Conservation (phyloP, 2,888 invertebrate genomes). For the Tenthredo amoena region DNA sequence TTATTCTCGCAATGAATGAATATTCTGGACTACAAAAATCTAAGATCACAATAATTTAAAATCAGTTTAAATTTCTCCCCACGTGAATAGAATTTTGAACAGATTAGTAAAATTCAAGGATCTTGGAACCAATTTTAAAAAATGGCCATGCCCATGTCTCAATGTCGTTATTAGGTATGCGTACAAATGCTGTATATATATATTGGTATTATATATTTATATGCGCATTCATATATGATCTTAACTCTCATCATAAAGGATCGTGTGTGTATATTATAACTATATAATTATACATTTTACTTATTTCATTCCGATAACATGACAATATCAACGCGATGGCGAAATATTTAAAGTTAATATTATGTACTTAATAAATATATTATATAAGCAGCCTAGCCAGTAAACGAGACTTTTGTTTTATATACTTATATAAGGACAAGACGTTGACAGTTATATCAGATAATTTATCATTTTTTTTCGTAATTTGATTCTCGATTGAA, state of each 20-base stretch:
- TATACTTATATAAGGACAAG: conserved; percentile 40
- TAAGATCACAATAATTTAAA: conserved; percentile 45
- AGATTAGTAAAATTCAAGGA: not conserved
- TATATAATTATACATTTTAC: conserved; percentile 36
- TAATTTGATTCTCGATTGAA: conserved; percentile 48
- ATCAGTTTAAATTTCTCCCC: conserved; percentile 47
- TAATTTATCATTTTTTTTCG: conserved; percentile 35
- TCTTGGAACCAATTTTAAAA: not conserved
- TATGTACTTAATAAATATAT: conserved; percentile 41
- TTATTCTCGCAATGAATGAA: conserved; percentile 28
- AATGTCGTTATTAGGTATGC: not conserved
- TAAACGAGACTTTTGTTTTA: conserved; percentile 47
- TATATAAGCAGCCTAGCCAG: conserved; percentile 49
- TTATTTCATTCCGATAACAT: conserved; percentile 25
- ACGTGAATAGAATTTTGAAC: conserved; percentile 29
- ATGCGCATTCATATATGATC: conserved; percentile 19
- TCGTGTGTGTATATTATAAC: conserved; percentile 1
- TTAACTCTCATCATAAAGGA: conserved; percentile 3
- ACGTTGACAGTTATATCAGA: conserved; percentile 38
- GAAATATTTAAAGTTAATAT: not conserved
- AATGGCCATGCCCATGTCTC: conserved; percentile 40
- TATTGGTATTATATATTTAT: conserved; percentile 7
- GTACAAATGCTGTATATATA: not conserved
- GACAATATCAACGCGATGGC: conserved; percentile 20
- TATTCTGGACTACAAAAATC: conserved; percentile 32